Evolutionary conservation across 2,888 invertebrate genomes (phyloP), one percentile per base, ranked within the genome.

Genomic region (Sphaeridia pumilis): DNA sequence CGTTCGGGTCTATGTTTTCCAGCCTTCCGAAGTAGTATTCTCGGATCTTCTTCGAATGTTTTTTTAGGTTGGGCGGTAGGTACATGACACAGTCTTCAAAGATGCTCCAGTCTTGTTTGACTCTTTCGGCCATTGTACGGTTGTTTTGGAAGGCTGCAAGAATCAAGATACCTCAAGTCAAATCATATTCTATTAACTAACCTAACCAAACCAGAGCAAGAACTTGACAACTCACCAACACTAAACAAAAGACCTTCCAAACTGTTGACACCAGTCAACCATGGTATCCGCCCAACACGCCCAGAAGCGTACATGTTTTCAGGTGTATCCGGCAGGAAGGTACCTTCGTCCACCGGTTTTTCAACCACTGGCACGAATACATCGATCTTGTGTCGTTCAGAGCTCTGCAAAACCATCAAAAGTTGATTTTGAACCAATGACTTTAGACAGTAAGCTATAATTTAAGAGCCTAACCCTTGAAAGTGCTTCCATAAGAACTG

Each of bases 271-370:
- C 64, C 64, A n/a, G 59, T 55, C 20, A 64, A 42, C 46, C 55
- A 46, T n/a, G 59, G 59, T 7, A 64, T 52, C 28, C 46, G 54
- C 14, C 44, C 36, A 35, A 61, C 59, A 35, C 45, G 38, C 17
- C 60, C 62, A 4, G 34, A 24, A 46, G 54, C 55, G 3, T 62
- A 34, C 1, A 60, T 17, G 14, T 55, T 51, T 17, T 45, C 10
- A 2, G 64, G 64, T 5, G 59, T 52, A 47, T 60, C 58, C 21
- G 55, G 47, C 22, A 64, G 21, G 46, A 64, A 64, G 21, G 64
- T 49, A 2, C 57, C 53, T n/a, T 55, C 52, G 27, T 58, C 58
- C 1, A 46, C 55, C 7, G 58, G 22, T 1, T 36, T 31, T 51
- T 64, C 64, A 35, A 62, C 52, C 7, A 59, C 52, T 4, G 64